Evolutionary conservation across 2,113 vertebrate species (phyloP).

Genomic region (Desmodus rotundus): DNA sequence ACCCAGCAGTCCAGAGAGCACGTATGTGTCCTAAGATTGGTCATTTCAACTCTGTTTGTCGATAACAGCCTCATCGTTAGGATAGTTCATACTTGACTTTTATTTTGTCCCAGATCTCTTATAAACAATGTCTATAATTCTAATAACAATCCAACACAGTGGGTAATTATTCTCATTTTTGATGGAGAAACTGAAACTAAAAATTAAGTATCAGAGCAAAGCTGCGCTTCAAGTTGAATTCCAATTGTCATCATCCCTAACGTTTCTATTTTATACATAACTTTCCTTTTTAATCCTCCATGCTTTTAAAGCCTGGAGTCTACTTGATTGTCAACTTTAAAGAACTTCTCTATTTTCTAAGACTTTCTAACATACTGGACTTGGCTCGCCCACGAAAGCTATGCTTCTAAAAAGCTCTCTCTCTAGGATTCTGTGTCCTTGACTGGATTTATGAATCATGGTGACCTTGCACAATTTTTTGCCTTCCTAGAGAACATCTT

Average conservation of each 20-base stretch:
- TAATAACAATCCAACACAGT: not conserved
- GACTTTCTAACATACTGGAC: not conserved
- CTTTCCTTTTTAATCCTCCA: not conserved
- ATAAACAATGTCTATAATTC: not conserved
- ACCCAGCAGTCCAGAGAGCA: not conserved
- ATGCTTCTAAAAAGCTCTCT: not conserved
- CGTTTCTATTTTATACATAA: not conserved
- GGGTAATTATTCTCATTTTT: not conserved
- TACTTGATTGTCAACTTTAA: not conserved
- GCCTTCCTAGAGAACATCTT: not conserved
- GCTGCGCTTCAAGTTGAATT: not conserved
- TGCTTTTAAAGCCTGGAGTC: not conserved
- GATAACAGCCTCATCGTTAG: not conserved
- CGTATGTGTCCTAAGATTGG: not conserved
- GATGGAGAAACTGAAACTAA: not conserved
- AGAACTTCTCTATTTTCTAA: not conserved
- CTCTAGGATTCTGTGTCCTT: not conserved
- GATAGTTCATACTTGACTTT: not conserved
- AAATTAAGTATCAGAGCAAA: not conserved
- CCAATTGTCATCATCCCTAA: not conserved
- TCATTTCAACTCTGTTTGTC: not conserved
- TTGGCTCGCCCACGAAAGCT: not conserved
- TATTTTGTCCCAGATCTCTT: not conserved
- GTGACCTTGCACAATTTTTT: not conserved
- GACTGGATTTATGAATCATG: not conserved